Evolutionary conservation across 1,140 invertebrate genomes (phyloP), one percentile per base, ranked within the genome.

Genomic region (Drosophila paulistorum): DNA sequence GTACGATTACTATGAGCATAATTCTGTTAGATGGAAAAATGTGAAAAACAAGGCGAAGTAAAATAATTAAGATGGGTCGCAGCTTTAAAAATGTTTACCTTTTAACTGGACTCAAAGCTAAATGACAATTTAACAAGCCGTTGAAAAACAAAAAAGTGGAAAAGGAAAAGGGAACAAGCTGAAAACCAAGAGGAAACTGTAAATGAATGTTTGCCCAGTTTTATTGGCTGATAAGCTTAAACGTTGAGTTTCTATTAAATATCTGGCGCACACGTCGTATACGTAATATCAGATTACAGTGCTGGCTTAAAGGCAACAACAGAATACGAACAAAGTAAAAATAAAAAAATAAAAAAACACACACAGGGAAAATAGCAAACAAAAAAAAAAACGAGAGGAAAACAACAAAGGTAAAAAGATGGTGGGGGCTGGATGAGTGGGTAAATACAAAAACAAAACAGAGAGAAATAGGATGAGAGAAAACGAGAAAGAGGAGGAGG

Each of bases 191-290:
- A 13, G 37, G 37, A 11, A 39, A 39, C 54, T 65, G 67, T 57
- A 64, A 73, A 76, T 82, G 71, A 30, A 79, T 65, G 3, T 75
- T 64, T 65, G 65, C 11, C 23, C 54, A 7, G 55, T 82, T 83
- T 82, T 82, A 86, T 87, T 87, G 79, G 79, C 67, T 71, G 67
- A 61, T 74, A 70, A 81, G 82, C 69, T 76, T 73, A 68, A 83
- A 83, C 79, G 84, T 82, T 77, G 84, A 80, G 77, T 83, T 89
- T 83, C 84, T 87, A 89, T 87, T 87, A 89, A 87, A 87, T 83
- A 89, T 64, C 84, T 77, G 84, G 65, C 65, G 70, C 80, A 71
- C 83, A 83, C 83, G 80, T 89, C 79, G 83, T 87, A 87, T 87
- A 87, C 79, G 83, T 87, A 89, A 89, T 87, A 87, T 87, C 83